These are phyloP conservation scores for Drosophila fulvimacula DNA, from an alignment of 2,888 invertebrate species.

Conservation along the genomic window DNA sequence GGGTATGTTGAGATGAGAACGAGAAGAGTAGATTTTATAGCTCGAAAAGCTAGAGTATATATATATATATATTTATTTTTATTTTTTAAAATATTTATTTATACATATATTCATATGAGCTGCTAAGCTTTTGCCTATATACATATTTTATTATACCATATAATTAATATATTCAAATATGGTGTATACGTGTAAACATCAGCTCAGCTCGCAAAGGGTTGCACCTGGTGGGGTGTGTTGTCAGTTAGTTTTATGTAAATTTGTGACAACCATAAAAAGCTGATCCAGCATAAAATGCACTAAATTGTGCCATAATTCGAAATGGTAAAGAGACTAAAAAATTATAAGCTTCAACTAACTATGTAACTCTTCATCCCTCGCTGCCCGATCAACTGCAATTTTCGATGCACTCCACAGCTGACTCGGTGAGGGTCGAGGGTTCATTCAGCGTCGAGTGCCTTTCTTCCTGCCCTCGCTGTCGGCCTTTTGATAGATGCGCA, in stretches of 20 bases:
- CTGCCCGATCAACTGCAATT: conserved; percentile 35
- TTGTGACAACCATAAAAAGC: conserved; percentile 44
- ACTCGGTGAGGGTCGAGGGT: conserved; percentile 55
- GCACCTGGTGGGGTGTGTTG: conserved; percentile 44
- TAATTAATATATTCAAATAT: neutral
- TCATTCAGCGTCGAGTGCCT: conserved; percentile 38
- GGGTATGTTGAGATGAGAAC: too few relatives aligned
- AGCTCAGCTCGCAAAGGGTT: conserved; percentile 53
- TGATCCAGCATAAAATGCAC: conserved; percentile 53
- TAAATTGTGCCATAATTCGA: conserved; percentile 41
- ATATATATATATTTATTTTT: too few relatives aligned
- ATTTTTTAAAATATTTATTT: too few relatives aligned
- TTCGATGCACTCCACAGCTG: conserved; percentile 47
- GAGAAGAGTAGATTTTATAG: too few relatives aligned
- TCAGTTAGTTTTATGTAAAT: conserved; percentile 22
- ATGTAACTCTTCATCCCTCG: neutral
- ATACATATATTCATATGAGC: too few relatives aligned
- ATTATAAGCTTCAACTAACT: conserved; percentile 32
- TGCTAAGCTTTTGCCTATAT: too few relatives aligned
- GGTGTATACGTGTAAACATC: conserved; percentile 13
- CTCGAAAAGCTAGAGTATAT: too few relatives aligned
- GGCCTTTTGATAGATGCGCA: conserved; percentile 51
- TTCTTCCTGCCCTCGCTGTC: conserved; percentile 20
- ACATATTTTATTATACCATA: neutral
- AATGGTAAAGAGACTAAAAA: conserved; percentile 35